Percentiles rank a stretch among this genome's conserved stretches.
These are phyloP conservation scores for Rhagonycha lutea DNA, from an alignment of 2,888 invertebrate species.

Conservation along the genomic window DNA sequence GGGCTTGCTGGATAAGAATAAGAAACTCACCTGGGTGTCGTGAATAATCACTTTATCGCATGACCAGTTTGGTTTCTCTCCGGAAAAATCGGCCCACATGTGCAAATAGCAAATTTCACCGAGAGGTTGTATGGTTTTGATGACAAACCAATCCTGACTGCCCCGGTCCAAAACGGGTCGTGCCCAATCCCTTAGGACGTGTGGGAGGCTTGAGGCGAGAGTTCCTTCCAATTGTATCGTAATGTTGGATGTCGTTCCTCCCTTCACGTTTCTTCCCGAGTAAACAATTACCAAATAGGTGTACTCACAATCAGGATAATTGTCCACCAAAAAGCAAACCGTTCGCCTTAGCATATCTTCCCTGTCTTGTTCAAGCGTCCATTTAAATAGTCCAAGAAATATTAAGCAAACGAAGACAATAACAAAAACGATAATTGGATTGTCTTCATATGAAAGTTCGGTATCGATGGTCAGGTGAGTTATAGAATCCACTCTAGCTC, in stretches of 20 bases:
- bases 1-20: neutral
- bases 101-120: slow-evolving; percentile 14
- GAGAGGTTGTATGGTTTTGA: neutral
- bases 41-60: slow-evolving; percentile 8
- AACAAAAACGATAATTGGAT: neutral
- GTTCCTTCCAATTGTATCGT: slow-evolving; percentile 9
- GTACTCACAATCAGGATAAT: slow-evolving; percentile 9
- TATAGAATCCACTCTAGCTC: neutral
- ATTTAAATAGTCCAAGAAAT: slow-evolving; percentile 4
- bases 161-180: neutral
- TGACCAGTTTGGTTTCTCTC: slow-evolving; percentile 5
- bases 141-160: slow-evolving; percentile 14
- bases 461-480: neutral
- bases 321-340: slow-evolving; percentile 8
- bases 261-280: neutral
- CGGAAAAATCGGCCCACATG: slow-evolving; percentile 13
- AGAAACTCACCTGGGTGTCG: slow-evolving; percentile 5
- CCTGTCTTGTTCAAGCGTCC: neutral
- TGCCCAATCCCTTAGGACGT: slow-evolving; percentile 8
- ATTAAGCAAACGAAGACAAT: neutral
- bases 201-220: slow-evolving; percentile 2
- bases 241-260: slow-evolving; percentile 10
- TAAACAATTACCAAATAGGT: slow-evolving; percentile 9
- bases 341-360: neutral
- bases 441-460: neutral